Base-by-base conservation (phyloP, 2,888 invertebrate genomes). In the Allacma fusca region DNA sequence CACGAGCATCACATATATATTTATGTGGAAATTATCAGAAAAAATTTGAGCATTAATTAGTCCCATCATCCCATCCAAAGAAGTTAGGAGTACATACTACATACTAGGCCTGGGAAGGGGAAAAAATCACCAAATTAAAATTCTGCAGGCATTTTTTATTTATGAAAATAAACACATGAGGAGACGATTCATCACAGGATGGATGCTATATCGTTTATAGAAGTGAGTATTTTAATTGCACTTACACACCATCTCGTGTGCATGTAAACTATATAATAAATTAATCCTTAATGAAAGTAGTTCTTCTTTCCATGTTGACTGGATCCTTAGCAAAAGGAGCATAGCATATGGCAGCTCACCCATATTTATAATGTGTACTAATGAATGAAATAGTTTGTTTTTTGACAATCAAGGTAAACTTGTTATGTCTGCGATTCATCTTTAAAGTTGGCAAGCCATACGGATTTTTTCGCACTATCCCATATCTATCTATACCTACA, bases 361-460 rank as follows among this genome's bases (percentile, higher is more conserved):
- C 12, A 62, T 62, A 72, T 50, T 50, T 24, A 4, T 71, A 21
- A 24, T 50, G 71, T 21, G 19, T 34, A 21, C 73, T 59, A 73
- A 73, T 73, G 73, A 73, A 73, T 73, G 73, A 73, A 73, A 73
- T 62, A 73, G 73, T 73, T 73, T 73, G 73, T 29, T 62, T 57
- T 50, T 62, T 73, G 73, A 73, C 73, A 73, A 73, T 73, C 73
- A 73, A 73, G 73, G 73, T 73, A 73, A 73, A 73, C 73, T 26
- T 73, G 73, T 73, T 73, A 59, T 59, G 43, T 68, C 34, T 29
- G 28, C 34, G 67, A 67, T 67, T 29, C 34, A 34, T 28, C 28
- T 67, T 67, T 67, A 4, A 9, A 26, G 2, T 67, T 67, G 67
- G 67, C 67, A 28, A 65, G 23, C 28, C 21, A 59, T 62, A 40